Evolutionary conservation across 2,113 vertebrate genomes (phyloP), one percentile per base, ranked within the genome.

Genomic region (Chionodraco myersi): DNA sequence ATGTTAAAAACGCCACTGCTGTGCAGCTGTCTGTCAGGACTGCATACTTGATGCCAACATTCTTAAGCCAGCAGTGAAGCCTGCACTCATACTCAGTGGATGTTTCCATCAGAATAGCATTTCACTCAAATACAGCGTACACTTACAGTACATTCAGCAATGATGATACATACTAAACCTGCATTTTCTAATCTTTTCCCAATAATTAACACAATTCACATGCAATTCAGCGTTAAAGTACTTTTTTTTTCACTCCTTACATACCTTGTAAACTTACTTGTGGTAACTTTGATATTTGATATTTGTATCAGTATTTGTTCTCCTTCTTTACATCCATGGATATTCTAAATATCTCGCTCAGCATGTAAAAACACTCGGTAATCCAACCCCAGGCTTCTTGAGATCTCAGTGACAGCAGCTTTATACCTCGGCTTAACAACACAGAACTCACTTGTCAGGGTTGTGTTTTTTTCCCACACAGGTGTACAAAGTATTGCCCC

Each of bases 71-170:
- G 93, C 94, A 95, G 95, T 94, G 92, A 96, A 96, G 95, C 95
- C 94, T 93, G 94, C 95, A 94, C 94, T 95, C 68, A 79, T 92
- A 94, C 94, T 96, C 95, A 97, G 93, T 90, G 93, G 94, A 97
- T 96, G 95, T 96, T 96, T 96, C 82, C 96, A 96, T 97, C 93
- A 96, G 97, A 97, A 97, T 96, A 97, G 66, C 78, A 82, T 80
- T 87, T 87, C 75, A 74, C 51, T 76, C 67, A 75, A 85, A 89
- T 23, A 54, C 79, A 59, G 18, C 14, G 30, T 69, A 68, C 23
- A 48, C 51, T 66, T 52, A 56, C 16, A 68, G 62, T 56, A 52
- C 16, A 71, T 63, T 52, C 59, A 60, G 30, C 53, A 26, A 0
- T n/a, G 64, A 54, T 59, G 63, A 66, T 52, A 14, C 15, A 56